Evolutionary conservation across 2,888 invertebrate species (phyloP).

Genomic region (Eupeodes luniger): DNA sequence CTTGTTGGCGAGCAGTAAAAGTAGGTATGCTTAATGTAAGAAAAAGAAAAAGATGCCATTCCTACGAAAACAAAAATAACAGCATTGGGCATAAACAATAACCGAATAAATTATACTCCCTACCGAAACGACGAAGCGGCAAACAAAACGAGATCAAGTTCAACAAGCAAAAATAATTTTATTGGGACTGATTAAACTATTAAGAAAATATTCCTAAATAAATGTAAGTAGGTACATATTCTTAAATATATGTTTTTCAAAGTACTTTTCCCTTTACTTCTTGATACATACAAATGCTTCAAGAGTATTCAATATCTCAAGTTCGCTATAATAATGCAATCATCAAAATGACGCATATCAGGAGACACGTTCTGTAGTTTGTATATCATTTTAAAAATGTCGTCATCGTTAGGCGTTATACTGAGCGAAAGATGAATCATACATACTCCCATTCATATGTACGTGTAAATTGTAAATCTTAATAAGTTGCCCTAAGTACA

Average conservation of each 20-base stretch:
- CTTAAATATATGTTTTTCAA: neutral
- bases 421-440: constrained; percentile 15
- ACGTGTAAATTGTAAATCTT: too few relatives aligned
- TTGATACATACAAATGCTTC: neutral
- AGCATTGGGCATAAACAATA: neutral
- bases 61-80: neutral
- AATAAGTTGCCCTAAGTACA: too few relatives aligned
- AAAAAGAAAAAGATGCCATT: neutral
- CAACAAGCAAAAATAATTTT: constrained; percentile 7
- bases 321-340: neutral
- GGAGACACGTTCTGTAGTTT: neutral
- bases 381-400: neutral
- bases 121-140: neutral
- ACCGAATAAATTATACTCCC: neutral
- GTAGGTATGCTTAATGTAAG: neutral
- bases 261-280: neutral
- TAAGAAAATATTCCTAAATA: too few relatives aligned
- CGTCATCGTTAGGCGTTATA: constrained; percentile 12
- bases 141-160: constrained; percentile 24
- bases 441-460: neutral
- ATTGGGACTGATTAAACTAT: neutral
- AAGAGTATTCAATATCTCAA: neutral
- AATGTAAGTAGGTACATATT: neutral
- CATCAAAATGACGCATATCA: neutral
- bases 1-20: neutral